A percentile compares a stretch with the other conserved stretches of the same genome.
Evolutionary conservation across 2,113 vertebrate genomes (phyloP).

Genomic region (Chloebia gouldiae): DNA sequence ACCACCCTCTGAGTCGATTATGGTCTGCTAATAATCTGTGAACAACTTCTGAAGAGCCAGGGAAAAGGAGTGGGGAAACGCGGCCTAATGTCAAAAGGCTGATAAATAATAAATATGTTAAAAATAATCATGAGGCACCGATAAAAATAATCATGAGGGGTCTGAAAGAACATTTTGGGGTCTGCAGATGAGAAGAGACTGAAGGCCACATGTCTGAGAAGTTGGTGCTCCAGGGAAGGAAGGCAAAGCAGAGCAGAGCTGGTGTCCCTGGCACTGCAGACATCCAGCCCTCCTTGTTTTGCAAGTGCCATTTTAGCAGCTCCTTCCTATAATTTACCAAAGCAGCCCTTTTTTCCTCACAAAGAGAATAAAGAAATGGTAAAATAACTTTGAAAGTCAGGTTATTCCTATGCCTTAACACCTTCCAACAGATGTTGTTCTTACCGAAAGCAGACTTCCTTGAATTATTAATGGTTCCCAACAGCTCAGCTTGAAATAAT

Average conservation of each 20-base stretch:
- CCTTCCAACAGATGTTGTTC: slow-evolving; percentile 64
- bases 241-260: not conserved
- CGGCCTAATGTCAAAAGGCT: not conserved
- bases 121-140: not conserved
- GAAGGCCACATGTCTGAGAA: not conserved
- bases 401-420: slow-evolving; percentile 41
- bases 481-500: slow-evolving; percentile 70
- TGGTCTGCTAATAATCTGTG: not conserved
- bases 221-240: not conserved
- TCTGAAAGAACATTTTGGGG: not conserved
- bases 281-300: not conserved
- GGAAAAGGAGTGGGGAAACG: not conserved
- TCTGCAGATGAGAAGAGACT: not conserved
- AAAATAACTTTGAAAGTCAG: slow-evolving; percentile 41
- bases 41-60: not conserved
- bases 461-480: slow-evolving; percentile 73
- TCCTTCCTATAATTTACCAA: not conserved
- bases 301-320: not conserved
- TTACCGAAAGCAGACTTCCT: slow-evolving; percentile 47
- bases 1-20: not conserved
- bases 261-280: not conserved
- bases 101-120: not conserved
- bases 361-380: not conserved
- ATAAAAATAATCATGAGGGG: not conserved
- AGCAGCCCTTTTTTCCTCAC: not conserved